Percentiles rank a stretch among this genome's conserved stretches.
phyloP scores from a whole-genome alignment of 2,888 invertebrate genomes.

The Plagodis dolabraria region DNA sequence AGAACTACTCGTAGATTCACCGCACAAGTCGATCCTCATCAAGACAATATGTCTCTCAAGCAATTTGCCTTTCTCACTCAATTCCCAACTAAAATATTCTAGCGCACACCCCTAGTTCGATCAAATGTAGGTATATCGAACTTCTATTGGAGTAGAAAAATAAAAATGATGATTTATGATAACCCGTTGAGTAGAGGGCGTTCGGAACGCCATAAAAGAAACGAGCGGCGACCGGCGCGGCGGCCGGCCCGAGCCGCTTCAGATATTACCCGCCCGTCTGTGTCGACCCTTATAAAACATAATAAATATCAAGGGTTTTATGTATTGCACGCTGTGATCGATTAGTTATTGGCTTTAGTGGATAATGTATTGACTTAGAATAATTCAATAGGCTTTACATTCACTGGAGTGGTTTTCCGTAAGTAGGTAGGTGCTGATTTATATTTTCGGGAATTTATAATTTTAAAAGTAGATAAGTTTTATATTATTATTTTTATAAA shows the following conservation, averaged over 20 bases:
- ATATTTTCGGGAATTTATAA: too few species aligned
- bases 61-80: constrained; percentile 6
- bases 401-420: too few species aligned
- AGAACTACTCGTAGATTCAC: too few species aligned
- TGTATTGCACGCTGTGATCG: constrained; percentile 28
- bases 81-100: constrained; percentile 21
- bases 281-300: constrained; percentile 38
- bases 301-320: constrained; percentile 29
- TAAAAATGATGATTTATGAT: constrained; percentile 56
- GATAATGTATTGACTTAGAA: background rate
- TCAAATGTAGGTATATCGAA: constrained; percentile 28
- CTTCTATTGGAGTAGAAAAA: constrained; percentile 35
- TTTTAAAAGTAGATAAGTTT: too few species aligned
- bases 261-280: constrained; percentile 36
- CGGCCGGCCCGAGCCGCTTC: constrained; percentile 21
- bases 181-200: constrained; percentile 41
- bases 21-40: too few species aligned
- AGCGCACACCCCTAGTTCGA: constrained; percentile 27
- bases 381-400: background rate
- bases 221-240: constrained; percentile 33
- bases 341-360: constrained; percentile 18
- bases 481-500: too few species aligned
- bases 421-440: too few species aligned
- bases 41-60: too few species aligned
- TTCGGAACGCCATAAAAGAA: constrained; percentile 45